Base-by-base conservation (phyloP, 1,140 invertebrate species). In the Atta colombica region DNA sequence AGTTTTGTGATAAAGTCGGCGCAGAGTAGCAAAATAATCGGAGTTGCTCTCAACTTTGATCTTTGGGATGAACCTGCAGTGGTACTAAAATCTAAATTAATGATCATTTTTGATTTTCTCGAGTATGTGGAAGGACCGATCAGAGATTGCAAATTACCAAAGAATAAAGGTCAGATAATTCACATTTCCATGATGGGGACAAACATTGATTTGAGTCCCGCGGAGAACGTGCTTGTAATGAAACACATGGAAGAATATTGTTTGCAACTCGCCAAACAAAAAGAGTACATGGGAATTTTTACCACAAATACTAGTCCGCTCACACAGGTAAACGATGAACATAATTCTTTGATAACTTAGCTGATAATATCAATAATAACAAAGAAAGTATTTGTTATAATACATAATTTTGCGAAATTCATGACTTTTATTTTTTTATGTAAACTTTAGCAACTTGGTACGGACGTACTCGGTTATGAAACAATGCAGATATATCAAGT, bases 181-280 rank as follows among this genome's bases (percentile, higher is more conserved):
- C 97, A 98, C 91, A 97, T 96, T n/a, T 98, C 97, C 90, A 98
- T 98, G 98, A 98, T 98, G 97, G 97, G 96, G 3, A 98, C 98
- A 0, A 96, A 96, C 80, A 94, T 96, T 31, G 93, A 96, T 1
- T 92, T 98, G 39, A 96, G 94, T 80, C 89, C 97, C 0, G 96
- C 96, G 72, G 97, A 98, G 89, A 98, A 98, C 93, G 97, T 98
- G 5, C 95, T 96, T 21, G 95, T 98, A 12, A 98, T 98, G 94
- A 96, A 96, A 87, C 96, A 96, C 65, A 97, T 98, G 96, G 98
- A 98, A 94, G 96, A 97, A 58, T 97, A 97, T 88, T 97, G 97
- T 45, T 94, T 98, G 63, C 93, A 95, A 49, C 90, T 98, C 5
- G 97, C 97, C 0, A 96, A 96, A 77, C 94, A 95, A 8, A 96